A percentile compares a stretch with the other conserved stretches of the same genome.
These are phyloP conservation scores for Trypoxylus dichotomus DNA, from an alignment of 1,140 invertebrate species.

Conservation along the genomic window DNA sequence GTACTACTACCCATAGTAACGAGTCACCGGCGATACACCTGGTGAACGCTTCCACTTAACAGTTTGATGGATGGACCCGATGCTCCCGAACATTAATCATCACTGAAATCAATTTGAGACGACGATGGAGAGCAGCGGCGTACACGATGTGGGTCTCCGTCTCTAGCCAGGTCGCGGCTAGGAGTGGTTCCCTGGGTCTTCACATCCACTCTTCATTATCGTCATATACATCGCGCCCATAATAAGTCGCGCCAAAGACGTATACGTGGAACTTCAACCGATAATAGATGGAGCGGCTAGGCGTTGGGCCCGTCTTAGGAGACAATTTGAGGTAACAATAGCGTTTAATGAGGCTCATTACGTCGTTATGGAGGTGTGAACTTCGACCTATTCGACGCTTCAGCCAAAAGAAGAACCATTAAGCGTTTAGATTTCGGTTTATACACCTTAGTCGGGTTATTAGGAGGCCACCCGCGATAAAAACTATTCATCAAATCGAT, in stretches of 20 bases:
- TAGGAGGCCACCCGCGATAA: neutral
- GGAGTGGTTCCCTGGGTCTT: neutral
- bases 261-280: neutral
- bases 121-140: neutral
- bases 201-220: slow-evolving; percentile 4
- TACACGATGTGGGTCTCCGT: neutral
- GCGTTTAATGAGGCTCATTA: slow-evolving; percentile 40
- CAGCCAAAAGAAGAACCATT: slow-evolving; percentile 4
- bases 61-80: slow-evolving; percentile 47
- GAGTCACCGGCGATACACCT: slow-evolving; percentile 10
- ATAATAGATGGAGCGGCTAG: neutral
- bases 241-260: neutral
- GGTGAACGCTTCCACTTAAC: slow-evolving; percentile 46
- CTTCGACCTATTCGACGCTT: slow-evolving; percentile 28
- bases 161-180: neutral
- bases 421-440: neutral
- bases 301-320: slow-evolving; percentile 32
- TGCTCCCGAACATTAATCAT: slow-evolving; percentile 47
- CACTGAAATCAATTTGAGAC: slow-evolving; percentile 43
- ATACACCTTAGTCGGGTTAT: neutral
- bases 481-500: too few species aligned
- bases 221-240: neutral
- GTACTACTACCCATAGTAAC: neutral
- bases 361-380: slow-evolving; percentile 34
- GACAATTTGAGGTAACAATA: slow-evolving; percentile 38